Percentiles rank a stretch among this genome's conserved stretches.
phyloP scores from a whole-genome alignment of 1,140 invertebrate species.

The Drosophila mauritiana region DNA sequence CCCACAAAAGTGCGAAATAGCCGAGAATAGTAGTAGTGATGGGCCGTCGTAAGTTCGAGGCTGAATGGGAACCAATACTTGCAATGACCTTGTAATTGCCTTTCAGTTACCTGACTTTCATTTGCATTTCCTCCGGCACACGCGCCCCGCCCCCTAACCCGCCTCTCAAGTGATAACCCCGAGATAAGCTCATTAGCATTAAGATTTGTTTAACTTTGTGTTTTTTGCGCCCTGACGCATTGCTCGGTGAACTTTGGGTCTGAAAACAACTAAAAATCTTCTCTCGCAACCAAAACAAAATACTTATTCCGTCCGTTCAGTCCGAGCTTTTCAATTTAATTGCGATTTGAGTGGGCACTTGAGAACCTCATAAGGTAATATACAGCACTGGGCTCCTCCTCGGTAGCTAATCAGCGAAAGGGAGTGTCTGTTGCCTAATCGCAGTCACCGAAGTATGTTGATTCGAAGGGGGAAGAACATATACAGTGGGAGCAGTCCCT shows the following conservation, averaged over 20 bases:
- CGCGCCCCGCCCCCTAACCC: constrained; percentile 25
- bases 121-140: constrained; percentile 51
- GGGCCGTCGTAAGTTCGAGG: constrained; percentile 5
- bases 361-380: constrained; percentile 11
- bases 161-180: constrained; percentile 56
- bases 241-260: constrained; percentile 49
- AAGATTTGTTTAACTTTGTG: constrained; percentile 51
- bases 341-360: constrained; percentile 44
- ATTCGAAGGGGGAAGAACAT: constrained; percentile 9
- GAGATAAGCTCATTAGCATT: constrained; percentile 64
- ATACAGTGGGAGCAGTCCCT: neutral
- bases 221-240: constrained; percentile 32
- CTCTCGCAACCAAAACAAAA: constrained; percentile 38
- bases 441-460: constrained; percentile 15
- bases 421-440: constrained; percentile 29
- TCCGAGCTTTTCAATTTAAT: constrained; percentile 32
- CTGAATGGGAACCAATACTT: constrained; percentile 1
- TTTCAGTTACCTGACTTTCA: constrained; percentile 70
- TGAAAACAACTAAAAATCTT: constrained; percentile 21
- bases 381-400: neutral
- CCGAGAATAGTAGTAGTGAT: constrained; percentile 3
- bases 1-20: constrained; percentile 20
- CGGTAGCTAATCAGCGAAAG: constrained; percentile 22
- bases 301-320: constrained; percentile 33
- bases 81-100: constrained; percentile 68